A percentile compares a stretch with the other conserved stretches of the same genome.
phyloP scores from a whole-genome alignment of 1,140 invertebrate species.

The Leptopilina clavipes region DNA sequence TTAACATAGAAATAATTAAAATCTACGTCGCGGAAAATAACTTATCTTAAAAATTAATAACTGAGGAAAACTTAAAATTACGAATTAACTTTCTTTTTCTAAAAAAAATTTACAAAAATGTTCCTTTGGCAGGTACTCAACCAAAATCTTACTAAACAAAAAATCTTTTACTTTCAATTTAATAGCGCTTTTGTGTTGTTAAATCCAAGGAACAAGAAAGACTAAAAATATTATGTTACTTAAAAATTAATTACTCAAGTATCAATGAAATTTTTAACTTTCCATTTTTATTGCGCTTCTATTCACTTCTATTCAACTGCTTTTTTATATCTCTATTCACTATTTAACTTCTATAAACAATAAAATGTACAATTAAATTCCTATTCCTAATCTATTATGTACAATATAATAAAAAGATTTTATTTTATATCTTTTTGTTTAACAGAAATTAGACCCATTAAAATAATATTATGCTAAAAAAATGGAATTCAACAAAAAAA shows the following conservation, averaged over 20 bases:
- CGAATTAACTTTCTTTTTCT: neutral
- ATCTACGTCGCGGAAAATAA: slow-evolving; percentile 2
- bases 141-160: neutral
- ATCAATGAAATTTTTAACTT: neutral
- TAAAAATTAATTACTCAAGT: neutral
- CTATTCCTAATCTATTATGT: slow-evolving; percentile 8
- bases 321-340: no score
- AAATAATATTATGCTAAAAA: neutral
- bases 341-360: neutral
- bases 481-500: slow-evolving; percentile 2
- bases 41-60: neutral
- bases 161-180: neutral
- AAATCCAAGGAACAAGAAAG: slow-evolving; percentile 3
- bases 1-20: neutral
- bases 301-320: neutral
- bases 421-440: neutral
- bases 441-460: neutral
- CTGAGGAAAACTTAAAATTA: neutral
- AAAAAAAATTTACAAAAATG: neutral
- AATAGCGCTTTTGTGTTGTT: neutral
- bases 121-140: slow-evolving; percentile 21
- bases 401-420: neutral
- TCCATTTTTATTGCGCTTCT: neutral
- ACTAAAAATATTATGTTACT: neutral
- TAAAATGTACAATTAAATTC: slow-evolving; percentile 4